phyloP scores from a whole-genome alignment of 2,888 invertebrate genomes.

The Xestobium rufovillosum region DNA sequence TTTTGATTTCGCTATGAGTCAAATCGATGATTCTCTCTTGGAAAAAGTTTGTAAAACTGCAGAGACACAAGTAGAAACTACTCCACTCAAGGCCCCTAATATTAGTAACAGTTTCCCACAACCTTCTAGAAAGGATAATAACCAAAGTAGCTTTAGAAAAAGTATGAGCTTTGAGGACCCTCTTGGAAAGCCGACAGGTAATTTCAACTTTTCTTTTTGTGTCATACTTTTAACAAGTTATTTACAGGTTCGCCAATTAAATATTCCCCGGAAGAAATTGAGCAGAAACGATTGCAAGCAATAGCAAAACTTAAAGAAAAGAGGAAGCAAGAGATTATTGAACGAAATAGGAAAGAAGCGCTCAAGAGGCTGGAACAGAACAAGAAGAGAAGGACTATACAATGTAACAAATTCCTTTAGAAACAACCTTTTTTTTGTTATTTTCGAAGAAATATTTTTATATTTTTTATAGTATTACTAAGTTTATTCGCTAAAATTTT shows the following conservation, averaged over 20 bases:
- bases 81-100: no score
- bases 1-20: not conserved
- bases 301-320: constrained; percentile 42
- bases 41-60: no score
- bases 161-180: not conserved
- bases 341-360: constrained; percentile 37
- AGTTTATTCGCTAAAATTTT: no score
- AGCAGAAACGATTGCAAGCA: constrained; percentile 43
- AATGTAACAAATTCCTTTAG: no score
- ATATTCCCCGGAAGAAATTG: constrained; percentile 45
- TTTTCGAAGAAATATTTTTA: no score
- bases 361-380: constrained; percentile 34
- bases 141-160: not conserved
- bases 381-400: constrained; percentile 26
- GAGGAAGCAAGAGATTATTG: constrained; percentile 37
- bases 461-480: no score
- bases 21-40: not conserved
- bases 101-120: no score
- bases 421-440: no score
- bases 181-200: not conserved
- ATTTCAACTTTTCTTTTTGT: constrained; percentile 5
- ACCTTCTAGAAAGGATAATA: not conserved
- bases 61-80: no score
- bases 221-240: constrained; percentile 1
- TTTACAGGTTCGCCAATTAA: no score